Evolutionary conservation across 2,888 invertebrate species (phyloP).

Genomic region (Morpho helenor): DNA sequence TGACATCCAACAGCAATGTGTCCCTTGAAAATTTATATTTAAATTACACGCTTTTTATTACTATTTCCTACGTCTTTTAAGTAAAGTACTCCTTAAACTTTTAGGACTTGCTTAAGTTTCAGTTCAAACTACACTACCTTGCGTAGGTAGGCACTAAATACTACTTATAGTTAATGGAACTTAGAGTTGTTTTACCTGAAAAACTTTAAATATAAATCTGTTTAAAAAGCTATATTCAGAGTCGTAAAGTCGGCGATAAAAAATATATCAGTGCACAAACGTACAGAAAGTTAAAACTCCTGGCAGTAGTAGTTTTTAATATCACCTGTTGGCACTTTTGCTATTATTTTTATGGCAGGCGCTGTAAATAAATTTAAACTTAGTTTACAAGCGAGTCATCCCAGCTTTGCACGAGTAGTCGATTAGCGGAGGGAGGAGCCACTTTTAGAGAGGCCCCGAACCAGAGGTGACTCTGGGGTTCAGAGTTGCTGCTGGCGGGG

Average conservation of each 20-base stretch:
- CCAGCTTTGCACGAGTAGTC: no score
- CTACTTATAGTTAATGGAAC: constrained; percentile 8
- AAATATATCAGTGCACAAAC: not conserved
- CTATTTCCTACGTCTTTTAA: not conserved
- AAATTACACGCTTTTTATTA: not conserved
- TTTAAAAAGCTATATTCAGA: constrained; percentile 1
- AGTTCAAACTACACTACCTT: not conserved
- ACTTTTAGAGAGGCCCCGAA: no score
- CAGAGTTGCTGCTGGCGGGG: no score
- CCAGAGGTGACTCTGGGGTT: no score
- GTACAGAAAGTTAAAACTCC: no score
- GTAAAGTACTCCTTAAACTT: not conserved
- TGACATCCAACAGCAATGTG: no score
- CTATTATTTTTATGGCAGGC: constrained; percentile 4
- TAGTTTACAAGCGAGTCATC: no score
- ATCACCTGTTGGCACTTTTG: not conserved
- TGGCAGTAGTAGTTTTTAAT: not conserved
- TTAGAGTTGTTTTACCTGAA: constrained; percentile 3
- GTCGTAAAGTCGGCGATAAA: not conserved
- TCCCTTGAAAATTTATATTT: no score
- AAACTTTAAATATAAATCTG: constrained; percentile 5
- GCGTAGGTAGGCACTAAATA: not conserved
- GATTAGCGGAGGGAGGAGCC: no score
- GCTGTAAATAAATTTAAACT: not conserved
- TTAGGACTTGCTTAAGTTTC: not conserved